Base-by-base conservation (phyloP, 2,113 vertebrate genomes). In the Cyprinodon variegatus region DNA sequence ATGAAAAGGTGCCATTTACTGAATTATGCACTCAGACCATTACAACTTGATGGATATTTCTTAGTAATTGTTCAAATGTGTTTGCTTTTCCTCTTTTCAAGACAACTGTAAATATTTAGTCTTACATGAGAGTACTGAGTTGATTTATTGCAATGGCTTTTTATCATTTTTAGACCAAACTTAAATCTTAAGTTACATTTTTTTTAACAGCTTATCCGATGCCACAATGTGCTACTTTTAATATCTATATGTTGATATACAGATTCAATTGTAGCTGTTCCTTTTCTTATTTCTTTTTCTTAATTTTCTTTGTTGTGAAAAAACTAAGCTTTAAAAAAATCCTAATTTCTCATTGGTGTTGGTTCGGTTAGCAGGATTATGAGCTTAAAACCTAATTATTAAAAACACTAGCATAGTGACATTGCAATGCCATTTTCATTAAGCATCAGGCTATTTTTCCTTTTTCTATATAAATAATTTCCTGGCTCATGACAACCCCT, bases 311-410 rank as follows among this genome's bases (percentile, higher is more conserved):
- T 74, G 57, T 75, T 4, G 0, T 53, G 57, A 88, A n/a, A 4
- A 57, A 87, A 88, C 74, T 82, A 86, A 90, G 91, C 87, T 91
- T 91, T 92, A 91, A 92, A 89, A 76, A 64, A 59, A 59, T 78
- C 76, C 74, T 80, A 48, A 70, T 82, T 69, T 67, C 57, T 53
- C 68, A 37, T 72, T 40, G 62, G 17, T 60, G 70, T 67, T 4
- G 2, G n/a, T 79, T 81, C 4, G 29, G 40, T 70, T 69, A 65
- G 36, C 36, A 11, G 45, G 12, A 64, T 76, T 57, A 59, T 59
- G 68, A 65, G 85, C 83, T 72, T 90, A 77, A 85, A 85, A 86
- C 85, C 82, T 83, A 68, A 80, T 77, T 66, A n/a, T 68, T 70
- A 17, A 68, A 3, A 17, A n/a, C 14, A 10, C 74, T 68, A 37